A percentile compares a stretch with the other conserved stretches of the same genome.
phyloP scores from a whole-genome alignment of 2,113 vertebrate genomes.

The Siniperca chuatsi region DNA sequence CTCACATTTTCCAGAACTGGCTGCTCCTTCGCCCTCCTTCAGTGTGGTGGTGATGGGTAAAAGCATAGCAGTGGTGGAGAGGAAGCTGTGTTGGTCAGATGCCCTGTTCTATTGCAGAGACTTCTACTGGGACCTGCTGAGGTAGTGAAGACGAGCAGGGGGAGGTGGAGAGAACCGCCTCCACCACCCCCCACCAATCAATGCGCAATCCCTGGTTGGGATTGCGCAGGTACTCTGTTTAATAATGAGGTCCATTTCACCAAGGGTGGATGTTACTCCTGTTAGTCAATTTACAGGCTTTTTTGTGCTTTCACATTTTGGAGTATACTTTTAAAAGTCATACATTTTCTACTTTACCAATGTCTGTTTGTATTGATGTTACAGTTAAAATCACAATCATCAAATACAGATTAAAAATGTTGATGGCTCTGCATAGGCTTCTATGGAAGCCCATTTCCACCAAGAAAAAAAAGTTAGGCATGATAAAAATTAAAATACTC shows the following conservation, averaged over 20 bases:
- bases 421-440: no score
- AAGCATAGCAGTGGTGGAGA: background rate
- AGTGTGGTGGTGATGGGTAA: background rate
- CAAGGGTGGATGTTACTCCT: background rate
- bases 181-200: background rate
- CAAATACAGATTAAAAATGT: no score
- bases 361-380: background rate
- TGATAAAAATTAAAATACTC: no score
- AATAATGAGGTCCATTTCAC: background rate
- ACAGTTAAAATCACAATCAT: no score
- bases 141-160: conserved; percentile 31
- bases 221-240: conserved; percentile 36
- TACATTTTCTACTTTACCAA: background rate
- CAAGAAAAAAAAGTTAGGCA: no score
- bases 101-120: conserved; percentile 51
- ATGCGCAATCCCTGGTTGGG: no score
- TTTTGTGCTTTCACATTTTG: background rate
- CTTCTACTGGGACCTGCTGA: conserved; percentile 37
- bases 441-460: no score
- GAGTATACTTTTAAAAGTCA: no score
- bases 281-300: background rate
- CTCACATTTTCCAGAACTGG: background rate
- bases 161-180: background rate
- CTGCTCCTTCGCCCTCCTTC: background rate
- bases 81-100: conserved; percentile 44